Conservation (phyloP, 2,888 invertebrate species). For the Didymodactylos carnosus region DNA sequence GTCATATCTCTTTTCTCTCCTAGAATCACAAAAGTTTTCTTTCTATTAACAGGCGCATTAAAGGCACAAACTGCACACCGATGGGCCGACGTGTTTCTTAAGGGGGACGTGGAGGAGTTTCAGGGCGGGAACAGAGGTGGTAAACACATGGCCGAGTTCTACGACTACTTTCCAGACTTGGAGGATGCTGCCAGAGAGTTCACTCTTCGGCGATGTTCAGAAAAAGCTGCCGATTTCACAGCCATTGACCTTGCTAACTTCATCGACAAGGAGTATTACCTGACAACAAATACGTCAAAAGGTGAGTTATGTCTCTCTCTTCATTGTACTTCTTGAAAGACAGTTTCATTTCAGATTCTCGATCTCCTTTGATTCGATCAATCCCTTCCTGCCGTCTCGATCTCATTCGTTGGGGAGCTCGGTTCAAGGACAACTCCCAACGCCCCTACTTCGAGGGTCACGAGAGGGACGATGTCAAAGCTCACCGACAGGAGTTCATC, state of each 20-base stretch:
- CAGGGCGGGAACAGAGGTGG: neutral
- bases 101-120: neutral
- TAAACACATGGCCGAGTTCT: neutral
- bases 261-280: neutral
- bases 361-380: neutral
- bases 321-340: no score
- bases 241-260: neutral
- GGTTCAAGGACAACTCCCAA: neutral
- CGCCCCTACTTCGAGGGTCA: neutral
- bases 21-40: no score
- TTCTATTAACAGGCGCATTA: neutral
- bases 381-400: neutral
- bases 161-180: neutral
- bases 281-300: no score
- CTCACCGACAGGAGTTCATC: neutral
- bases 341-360: no score
- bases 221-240: neutral
- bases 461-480: neutral
- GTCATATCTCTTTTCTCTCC: no score
- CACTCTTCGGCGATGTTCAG: neutral
- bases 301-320: no score
- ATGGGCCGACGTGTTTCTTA: neutral
- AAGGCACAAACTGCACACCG: neutral
- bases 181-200: neutral
- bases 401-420: neutral